A percentile compares a stretch with the other conserved stretches of the same genome.
Conservation (phyloP, 2,797 vertebrate genomes). For the Adrianichthys oophorus region DNA sequence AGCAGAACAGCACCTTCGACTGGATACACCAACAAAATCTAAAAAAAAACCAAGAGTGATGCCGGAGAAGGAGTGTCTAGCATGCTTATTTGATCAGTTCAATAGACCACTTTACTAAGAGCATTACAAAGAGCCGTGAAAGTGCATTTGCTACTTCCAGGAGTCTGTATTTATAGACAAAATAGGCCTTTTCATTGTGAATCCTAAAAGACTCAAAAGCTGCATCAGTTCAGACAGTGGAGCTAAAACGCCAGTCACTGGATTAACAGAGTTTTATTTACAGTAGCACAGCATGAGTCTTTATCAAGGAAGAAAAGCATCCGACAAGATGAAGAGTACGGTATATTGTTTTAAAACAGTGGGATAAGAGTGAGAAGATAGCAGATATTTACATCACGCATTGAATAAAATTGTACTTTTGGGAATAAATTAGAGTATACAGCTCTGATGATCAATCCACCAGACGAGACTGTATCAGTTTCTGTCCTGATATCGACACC, state of each 20-base stretch:
- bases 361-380: neutral
- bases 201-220: conserved; percentile 24
- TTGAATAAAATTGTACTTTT: neutral
- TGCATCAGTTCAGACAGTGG: conserved; percentile 14
- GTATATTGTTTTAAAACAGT: neutral
- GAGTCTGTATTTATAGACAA: conserved; percentile 10
- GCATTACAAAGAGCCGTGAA: conserved; percentile 22
- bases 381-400: neutral
- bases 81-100: conserved; percentile 35
- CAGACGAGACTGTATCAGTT: conserved; percentile 9
- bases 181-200: conserved; percentile 26
- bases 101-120: conserved; percentile 15
- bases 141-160: conserved; percentile 38
- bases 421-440: neutral
- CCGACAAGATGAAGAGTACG: conserved; percentile 23
- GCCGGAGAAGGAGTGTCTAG: conserved; percentile 17
- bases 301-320: conserved; percentile 21
- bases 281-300: conserved; percentile 38
- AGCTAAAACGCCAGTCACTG: conserved; percentile 13
- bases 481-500: conserved; percentile 9
- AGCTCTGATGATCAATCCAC: neutral
- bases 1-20: conserved; percentile 27
- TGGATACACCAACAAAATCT: conserved; percentile 9
- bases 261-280: conserved; percentile 39
- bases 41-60: conserved; percentile 8